A percentile compares a stretch with the other conserved stretches of the same genome.
phyloP scores from a whole-genome alignment of 2,888 invertebrate species.

The Conomelus anceps region DNA sequence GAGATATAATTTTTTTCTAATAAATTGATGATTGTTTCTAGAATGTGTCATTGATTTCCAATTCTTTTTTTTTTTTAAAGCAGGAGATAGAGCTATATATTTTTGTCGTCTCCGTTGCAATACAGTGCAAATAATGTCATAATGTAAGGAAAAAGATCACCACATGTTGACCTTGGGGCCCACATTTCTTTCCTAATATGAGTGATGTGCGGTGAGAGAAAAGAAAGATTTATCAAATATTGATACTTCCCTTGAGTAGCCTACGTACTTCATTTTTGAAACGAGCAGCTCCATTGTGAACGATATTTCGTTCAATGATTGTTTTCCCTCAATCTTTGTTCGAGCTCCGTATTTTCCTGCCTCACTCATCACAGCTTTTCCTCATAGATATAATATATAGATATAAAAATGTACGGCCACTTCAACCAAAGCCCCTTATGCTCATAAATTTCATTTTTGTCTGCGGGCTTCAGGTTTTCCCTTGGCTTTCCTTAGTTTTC shows the following conservation, averaged over 20 bases:
- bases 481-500: too few relatives aligned
- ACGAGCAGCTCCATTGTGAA: not conserved
- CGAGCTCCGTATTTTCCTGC: too few relatives aligned
- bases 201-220: not conserved
- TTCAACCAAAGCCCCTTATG: not conserved
- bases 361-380: not conserved
- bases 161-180: not conserved
- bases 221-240: not conserved
- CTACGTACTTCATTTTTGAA: not conserved
- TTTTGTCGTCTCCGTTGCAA: not conserved
- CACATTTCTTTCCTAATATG: not conserved
- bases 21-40: too few relatives aligned
- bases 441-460: not conserved
- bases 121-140: not conserved
- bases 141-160: not conserved
- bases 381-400: not conserved
- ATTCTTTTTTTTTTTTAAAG: not conserved
- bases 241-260: not conserved
- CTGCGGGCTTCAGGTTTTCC: not conserved
- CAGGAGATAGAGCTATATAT: not conserved
- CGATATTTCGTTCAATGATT: not conserved
- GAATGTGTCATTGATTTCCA: not conserved
- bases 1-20: too few relatives aligned
- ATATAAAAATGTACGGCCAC: not conserved
- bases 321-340: not conserved